phyloP scores from a whole-genome alignment of 2,888 invertebrate genomes.

The Ochropleura plecta region DNA sequence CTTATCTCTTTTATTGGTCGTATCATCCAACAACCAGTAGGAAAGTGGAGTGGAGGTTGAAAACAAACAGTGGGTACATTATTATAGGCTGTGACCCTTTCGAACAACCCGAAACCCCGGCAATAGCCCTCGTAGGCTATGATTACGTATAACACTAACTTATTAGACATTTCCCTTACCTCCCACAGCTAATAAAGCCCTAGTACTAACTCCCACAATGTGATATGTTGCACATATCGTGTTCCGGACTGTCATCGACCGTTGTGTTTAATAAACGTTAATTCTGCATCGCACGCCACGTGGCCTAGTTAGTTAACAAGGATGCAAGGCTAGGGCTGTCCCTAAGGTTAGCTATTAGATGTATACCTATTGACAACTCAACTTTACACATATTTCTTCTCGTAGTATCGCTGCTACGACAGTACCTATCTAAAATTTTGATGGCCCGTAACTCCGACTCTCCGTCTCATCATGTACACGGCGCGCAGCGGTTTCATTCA shows the following conservation, averaged over 20 bases:
- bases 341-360: neutral
- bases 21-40: no score
- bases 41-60: no score
- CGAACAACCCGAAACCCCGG: no score
- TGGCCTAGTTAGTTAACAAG: slow-evolving; percentile 61
- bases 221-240: slow-evolving; percentile 30
- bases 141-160: neutral
- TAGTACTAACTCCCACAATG: slow-evolving; percentile 27
- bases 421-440: neutral
- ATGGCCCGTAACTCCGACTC: neutral
- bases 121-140: neutral
- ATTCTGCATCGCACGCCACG: slow-evolving; percentile 43
- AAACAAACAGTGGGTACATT: no score
- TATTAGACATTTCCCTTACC: slow-evolving; percentile 17
- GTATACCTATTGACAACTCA: neutral
- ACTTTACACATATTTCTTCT: neutral
- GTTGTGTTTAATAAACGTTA: slow-evolving; percentile 57
- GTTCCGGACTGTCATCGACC: slow-evolving; percentile 43
- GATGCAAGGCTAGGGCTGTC: slow-evolving; percentile 54
- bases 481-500: neutral
- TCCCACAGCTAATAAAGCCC: slow-evolving; percentile 29
- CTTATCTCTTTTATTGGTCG: no score
- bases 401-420: neutral
- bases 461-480: neutral
- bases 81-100: no score